A percentile compares a stretch with the other conserved stretches of the same genome.
phyloP scores from a whole-genome alignment of 2,888 invertebrate genomes.

The Galeruca laticollis region DNA sequence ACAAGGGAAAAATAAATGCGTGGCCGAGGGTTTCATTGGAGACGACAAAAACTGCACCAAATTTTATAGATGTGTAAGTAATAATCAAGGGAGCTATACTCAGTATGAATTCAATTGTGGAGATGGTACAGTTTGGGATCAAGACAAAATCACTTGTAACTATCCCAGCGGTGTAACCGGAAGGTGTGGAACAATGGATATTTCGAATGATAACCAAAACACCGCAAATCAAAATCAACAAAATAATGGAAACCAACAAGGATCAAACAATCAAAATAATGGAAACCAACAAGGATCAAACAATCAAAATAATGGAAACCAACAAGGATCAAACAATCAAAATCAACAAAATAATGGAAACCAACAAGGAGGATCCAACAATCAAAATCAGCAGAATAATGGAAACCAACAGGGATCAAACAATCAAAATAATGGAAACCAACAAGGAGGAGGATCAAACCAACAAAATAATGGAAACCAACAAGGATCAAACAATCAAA shows the following conservation, averaged over 20 bases:
- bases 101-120: conserved; percentile 81
- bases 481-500: conserved; percentile 14
- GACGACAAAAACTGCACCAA: conserved; percentile 78
- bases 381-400: conserved; percentile 2
- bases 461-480: conserved; percentile 37
- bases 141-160: conserved; percentile 76
- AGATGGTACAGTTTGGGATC: conserved; percentile 83
- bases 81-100: conserved; percentile 71
- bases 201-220: conserved; percentile 24
- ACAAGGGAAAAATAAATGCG: conserved; percentile 64
- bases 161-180: conserved; percentile 72
- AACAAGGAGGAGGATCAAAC: conserved; percentile 21
- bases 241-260: conserved; percentile 6
- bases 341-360: conserved; percentile 38
- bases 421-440: conserved; percentile 33
- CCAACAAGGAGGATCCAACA: conserved; percentile 21
- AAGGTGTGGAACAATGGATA: conserved; percentile 26
- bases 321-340: conserved; percentile 27
- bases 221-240: conserved; percentile 12
- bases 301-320: conserved; percentile 32
- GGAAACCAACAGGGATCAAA: conserved; percentile 29
- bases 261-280: conserved; percentile 7
- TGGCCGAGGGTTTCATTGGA: conserved; percentile 77
- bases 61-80: conserved; percentile 81
- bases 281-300: conserved; percentile 38